Base-by-base conservation (phyloP, 2,113 vertebrate species). In the Elephas maximus region DNA sequence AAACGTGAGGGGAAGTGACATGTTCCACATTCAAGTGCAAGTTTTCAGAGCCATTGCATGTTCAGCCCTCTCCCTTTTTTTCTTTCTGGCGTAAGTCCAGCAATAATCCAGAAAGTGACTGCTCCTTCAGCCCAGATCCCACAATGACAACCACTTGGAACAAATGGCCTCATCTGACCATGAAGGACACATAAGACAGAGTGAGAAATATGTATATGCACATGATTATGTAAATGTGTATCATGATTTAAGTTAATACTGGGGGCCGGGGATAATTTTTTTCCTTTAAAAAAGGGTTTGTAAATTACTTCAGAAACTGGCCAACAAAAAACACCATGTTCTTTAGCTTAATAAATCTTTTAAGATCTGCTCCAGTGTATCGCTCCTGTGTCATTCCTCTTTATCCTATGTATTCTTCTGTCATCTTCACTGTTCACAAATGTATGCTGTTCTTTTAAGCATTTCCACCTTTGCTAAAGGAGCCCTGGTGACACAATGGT, bases 231-330 rank as follows among this genome's bases (percentile, higher is more conserved):
- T 37, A 2, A 65, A 65, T 44, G 17, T 73, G 1, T 69, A 3
- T 44, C 51, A 45, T 89, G n/a, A 74, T 79, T 77, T 65, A 77
- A 77, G 48, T 91, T 82, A 67, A 93, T 37, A 60, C 8, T 53
- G 41, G 67, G n/a, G n/a, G 10, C 45, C 45, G 12, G 18, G 41
- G 26, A 23, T 71, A 80, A 26, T 41, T 91, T 18, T 93, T 71
- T 93, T 79, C 57, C 53, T 81, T 94, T 67, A 76, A 30, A 80
- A 88, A 26, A 4, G 8, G 10, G 1, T 48, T 86, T 87, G 12
- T 76, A 88, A 90, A 89, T 69, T 53, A 80, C 80, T 91, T 79
- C 67, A 94, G 83, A 82, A 76, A 21, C 45, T 53, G 15, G 48
- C 30, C 33, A 77, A 20, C 62, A 84, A 57, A 83, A 90, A 69